A percentile compares a stretch with the other conserved stretches of the same genome.
Evolutionary conservation across 2,113 vertebrate genomes (phyloP).

Genomic region (Corynorhinus townsendii): DNA sequence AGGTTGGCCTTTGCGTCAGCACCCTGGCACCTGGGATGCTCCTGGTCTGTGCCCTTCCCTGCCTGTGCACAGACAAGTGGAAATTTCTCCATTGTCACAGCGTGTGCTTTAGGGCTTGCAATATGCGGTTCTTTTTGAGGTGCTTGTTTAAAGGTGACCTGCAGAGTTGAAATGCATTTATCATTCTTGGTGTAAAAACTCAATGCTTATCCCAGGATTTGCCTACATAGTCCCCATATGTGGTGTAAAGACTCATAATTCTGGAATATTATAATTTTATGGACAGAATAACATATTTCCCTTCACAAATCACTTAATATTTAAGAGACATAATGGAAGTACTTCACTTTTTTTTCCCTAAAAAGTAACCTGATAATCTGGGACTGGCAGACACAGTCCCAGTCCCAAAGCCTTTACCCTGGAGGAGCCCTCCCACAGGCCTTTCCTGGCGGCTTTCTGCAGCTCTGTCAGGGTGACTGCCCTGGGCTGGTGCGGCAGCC

Average conservation of each 20-base stretch:
- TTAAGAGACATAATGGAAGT: neutral
- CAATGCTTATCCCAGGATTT: neutral
- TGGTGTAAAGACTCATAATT: neutral
- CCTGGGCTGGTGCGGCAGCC: neutral
- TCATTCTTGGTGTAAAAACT: neutral
- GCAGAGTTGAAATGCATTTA: neutral
- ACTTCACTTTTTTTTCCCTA: neutral
- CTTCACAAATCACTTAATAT: neutral
- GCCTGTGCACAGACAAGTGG: fast-evolving
- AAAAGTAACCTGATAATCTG: too few relatives aligned
- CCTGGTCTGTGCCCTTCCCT: too few relatives aligned
- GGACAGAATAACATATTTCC: neutral
- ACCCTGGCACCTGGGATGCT: neutral
- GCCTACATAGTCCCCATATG: neutral
- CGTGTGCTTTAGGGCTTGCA: too few relatives aligned
- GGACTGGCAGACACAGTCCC: too few relatives aligned
- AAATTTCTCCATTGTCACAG: fast-evolving
- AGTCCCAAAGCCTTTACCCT: fast-evolving
- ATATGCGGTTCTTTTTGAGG: neutral
- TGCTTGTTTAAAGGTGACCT: neutral
- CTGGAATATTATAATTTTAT: neutral
- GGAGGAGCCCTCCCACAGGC: too few relatives aligned
- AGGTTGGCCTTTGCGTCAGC: neutral
- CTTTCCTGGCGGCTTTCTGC: neutral
- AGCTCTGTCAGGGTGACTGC: too few relatives aligned